Evolutionary conservation across 2,113 vertebrate species (phyloP), one percentile per base, ranked within the genome.

Genomic region (Myrmophylax atrothorax): DNA sequence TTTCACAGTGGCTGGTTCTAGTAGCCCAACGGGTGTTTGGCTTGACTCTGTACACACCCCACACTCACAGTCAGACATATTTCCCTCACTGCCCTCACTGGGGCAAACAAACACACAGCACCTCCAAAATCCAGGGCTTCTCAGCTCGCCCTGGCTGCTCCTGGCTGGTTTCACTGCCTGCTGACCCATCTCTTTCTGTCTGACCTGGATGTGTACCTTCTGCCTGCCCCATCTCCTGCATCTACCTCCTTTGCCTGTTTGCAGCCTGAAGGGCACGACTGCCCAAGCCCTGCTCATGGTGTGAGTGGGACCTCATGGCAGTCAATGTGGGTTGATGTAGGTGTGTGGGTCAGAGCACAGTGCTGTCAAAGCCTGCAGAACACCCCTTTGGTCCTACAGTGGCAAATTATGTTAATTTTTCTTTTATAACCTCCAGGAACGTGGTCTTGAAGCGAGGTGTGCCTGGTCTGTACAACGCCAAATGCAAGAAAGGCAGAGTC

Each of bases 251-350:
- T 60, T 87, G 18, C 37, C 53, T 60, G 0, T 46, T 26, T 56
- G 53, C 63, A 42, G 42, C 63, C 81, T 59, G 53, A 87, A 37
- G 20, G 37, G 37, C n/a, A 25, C 0, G 0, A 8, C 38, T 63
- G 14, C 37, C 67, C 28, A 23, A 76, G 62, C 38, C 33, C 75
- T 46, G 25, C 53, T 47, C 2, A 0, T 31, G 25, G 3, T 38
- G 3, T 1, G 3, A 75, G 42, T n/a, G 28, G 10, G 40, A 50
- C 53, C 40, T 76, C 24, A 1, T 29, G 60, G 46, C 58, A 84
- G 33, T 67, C n/a, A 3, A 10, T 7, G 7, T 2, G 1, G 19
- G 24, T 25, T 13, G 5, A 7, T 19, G 14, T 6, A 20, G 40
- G 31, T 53, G 25, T 28, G 4, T 0, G 3, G 55, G 25, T 69